Conservation (phyloP, 2,888 invertebrate genomes). For the Listrodromus nycthemerus region DNA sequence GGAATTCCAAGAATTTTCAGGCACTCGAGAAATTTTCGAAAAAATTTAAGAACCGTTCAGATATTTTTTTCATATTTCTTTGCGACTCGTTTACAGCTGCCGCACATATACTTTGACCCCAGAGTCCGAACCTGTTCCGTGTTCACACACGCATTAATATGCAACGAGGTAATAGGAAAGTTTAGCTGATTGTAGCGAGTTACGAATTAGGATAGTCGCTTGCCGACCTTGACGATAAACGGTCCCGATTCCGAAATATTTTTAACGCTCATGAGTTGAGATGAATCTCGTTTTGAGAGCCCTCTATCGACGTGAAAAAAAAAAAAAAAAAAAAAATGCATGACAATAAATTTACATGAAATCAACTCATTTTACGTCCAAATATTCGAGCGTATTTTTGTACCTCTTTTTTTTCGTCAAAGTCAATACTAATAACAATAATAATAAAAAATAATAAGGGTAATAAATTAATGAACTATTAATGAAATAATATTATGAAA, state of each 20-base stretch:
- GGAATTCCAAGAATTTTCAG: too few relatives aligned
- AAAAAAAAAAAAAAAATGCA: not conserved
- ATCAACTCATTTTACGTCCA: too few relatives aligned
- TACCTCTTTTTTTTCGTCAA: too few relatives aligned
- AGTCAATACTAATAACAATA: too few relatives aligned
- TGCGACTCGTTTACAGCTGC: not conserved
- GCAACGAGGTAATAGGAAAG: constrained; percentile 52
- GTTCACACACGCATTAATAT: not conserved
- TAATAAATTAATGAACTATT: too few relatives aligned
- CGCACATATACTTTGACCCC: not conserved
- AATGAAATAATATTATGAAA: too few relatives aligned
- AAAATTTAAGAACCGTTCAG: too few relatives aligned
- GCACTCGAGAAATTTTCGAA: too few relatives aligned
- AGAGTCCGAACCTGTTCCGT: not conserved
- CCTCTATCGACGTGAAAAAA: not conserved
- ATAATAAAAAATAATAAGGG: too few relatives aligned
- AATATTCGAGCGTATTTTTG: too few relatives aligned
- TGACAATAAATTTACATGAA: too few relatives aligned
- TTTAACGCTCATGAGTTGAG: constrained; percentile 37
- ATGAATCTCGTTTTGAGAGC: not conserved
- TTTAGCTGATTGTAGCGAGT: constrained; percentile 48
- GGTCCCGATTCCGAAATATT: constrained; percentile 25
- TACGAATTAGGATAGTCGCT: constrained; percentile 42
- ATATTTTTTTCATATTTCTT: not conserved
- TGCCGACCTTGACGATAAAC: constrained; percentile 56